phyloP scores from a whole-genome alignment of 2,113 vertebrate species.

The Gadus chalcogrammus region DNA sequence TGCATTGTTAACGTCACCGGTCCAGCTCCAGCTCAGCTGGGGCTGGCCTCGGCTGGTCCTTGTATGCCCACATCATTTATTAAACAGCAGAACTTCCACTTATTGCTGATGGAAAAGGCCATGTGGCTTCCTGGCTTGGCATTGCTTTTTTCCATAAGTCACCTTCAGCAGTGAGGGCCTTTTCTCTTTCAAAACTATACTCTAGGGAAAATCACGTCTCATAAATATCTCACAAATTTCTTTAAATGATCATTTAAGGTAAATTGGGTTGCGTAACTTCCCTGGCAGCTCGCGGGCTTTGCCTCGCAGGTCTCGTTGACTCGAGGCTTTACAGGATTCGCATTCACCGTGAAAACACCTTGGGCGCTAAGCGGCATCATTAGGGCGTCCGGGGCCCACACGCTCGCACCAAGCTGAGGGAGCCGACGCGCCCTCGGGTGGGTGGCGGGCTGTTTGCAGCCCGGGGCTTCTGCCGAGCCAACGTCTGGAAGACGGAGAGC shows the following conservation, averaged over 20 bases:
- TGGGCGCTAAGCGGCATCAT: too few species aligned
- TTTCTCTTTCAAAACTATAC: too few species aligned
- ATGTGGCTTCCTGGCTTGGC: constrained; percentile 25
- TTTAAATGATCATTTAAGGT: too few species aligned
- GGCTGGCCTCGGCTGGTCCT: constrained; percentile 40
- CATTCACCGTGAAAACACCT: too few species aligned
- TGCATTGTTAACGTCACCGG: constrained; percentile 51
- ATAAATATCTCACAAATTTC: too few species aligned
- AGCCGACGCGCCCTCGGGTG: neutral
- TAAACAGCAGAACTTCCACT: constrained; percentile 33
- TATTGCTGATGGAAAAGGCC: constrained; percentile 23
- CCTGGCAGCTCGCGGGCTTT: too few species aligned
- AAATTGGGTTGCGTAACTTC: too few species aligned
- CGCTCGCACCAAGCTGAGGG: too few species aligned
- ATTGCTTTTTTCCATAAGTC: neutral
- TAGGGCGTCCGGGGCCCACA: too few species aligned
- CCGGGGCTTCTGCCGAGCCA: neutral
- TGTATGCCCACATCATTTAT: constrained; percentile 56
- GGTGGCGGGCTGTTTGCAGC: neutral
- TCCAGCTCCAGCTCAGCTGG: constrained; percentile 35
- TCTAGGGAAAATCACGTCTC: too few species aligned
- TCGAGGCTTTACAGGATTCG: too few species aligned
- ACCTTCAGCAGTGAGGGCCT: neutral
- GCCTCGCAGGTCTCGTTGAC: too few species aligned
- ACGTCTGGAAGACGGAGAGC: neutral